These are phyloP conservation scores for Platycnemis pennipes DNA, from an alignment of 2,888 invertebrate genomes.

Conservation along the genomic window DNA sequence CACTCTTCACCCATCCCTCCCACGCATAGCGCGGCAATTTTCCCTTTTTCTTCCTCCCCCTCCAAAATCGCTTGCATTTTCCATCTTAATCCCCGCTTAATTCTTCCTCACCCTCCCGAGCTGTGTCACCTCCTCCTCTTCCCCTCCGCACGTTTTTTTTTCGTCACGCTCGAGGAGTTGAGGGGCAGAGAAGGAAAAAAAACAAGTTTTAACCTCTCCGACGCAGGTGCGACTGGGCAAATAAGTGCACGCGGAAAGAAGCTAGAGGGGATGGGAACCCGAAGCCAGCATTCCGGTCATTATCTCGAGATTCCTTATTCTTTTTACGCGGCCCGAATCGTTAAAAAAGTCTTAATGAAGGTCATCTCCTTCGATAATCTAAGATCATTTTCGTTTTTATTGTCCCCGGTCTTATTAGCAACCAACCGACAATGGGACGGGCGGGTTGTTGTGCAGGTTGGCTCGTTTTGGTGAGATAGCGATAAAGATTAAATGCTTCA, in stretches of 20 bases:
- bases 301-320: slow-evolving; percentile 33
- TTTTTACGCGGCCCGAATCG: slow-evolving; percentile 7
- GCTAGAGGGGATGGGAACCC: neutral
- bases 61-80: slow-evolving; percentile 6
- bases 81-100: slow-evolving; percentile 29
- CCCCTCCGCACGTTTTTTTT: neutral
- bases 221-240: slow-evolving; percentile 30
- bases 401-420: neutral
- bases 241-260: neutral
- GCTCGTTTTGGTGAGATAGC: neutral
- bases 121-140: neutral
- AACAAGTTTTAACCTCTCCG: slow-evolving; percentile 24
- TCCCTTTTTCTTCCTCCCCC: neutral
- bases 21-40: neutral
- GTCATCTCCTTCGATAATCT: slow-evolving; percentile 26
- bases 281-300: slow-evolving; percentile 16
- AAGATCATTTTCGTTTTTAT: slow-evolving; percentile 36
- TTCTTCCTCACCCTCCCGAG: neutral
- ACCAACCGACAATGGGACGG: neutral
- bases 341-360: slow-evolving; percentile 36
- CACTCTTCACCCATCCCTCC: neutral
- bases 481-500: slow-evolving; percentile 16
- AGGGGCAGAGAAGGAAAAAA: neutral
- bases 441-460: neutral
- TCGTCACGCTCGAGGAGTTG: slow-evolving; percentile 18